phyloP scores from a whole-genome alignment of 2,888 invertebrate species.

The Drosophila bunnanda region DNA sequence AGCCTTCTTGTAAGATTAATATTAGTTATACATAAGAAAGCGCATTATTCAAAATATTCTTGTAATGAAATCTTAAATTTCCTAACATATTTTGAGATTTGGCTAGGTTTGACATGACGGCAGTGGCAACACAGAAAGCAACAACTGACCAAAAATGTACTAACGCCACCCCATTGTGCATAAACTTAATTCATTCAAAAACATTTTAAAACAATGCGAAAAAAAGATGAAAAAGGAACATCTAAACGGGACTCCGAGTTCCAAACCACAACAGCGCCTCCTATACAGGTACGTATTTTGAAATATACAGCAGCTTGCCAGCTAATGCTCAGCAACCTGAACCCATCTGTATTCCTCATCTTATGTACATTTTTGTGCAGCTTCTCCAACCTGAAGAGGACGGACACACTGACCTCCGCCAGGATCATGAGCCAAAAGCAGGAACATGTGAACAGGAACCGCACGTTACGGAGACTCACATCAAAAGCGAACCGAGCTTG shows the following conservation, averaged over 20 bases:
- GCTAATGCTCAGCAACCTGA: background rate
- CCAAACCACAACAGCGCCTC: no score
- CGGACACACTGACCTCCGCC: background rate
- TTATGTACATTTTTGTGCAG: background rate
- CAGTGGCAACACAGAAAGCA: background rate
- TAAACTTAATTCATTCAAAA: no score
- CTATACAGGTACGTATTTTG: background rate
- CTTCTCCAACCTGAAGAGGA: background rate
- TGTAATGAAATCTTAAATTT: no score
- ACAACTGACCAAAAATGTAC: background rate
- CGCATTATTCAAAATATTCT: no score
- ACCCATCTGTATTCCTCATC: background rate
- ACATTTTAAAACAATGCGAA: background rate
- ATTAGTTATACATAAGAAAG: no score
- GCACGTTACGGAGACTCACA: background rate
- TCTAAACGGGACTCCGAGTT: background rate
- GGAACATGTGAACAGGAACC: background rate
- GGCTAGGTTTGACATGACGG: background rate
- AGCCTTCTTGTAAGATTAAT: no score
- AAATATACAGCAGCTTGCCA: no score
- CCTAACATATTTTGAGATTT: background rate
- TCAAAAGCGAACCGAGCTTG: conserved; percentile 16
- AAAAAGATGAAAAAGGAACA: background rate
- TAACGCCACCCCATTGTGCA: no score
- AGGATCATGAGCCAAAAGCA: background rate